phyloP scores from a whole-genome alignment of 2,113 vertebrate genomes.

The Pelvicachromis taeniatus region DNA sequence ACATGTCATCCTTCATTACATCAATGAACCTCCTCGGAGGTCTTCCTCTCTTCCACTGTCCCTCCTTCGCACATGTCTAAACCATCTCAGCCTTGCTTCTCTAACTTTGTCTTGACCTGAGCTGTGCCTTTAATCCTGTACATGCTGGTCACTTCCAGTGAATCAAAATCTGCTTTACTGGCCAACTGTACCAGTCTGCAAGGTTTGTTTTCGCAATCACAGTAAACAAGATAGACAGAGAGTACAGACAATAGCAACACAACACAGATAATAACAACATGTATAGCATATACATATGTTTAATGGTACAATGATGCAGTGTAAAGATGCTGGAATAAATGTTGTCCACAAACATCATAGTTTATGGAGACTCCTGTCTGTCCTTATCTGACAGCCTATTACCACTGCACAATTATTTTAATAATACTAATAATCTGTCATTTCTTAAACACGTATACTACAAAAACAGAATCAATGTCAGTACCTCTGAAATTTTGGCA shows the following conservation, averaged over 20 bases:
- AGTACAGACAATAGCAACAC: background rate
- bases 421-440: background rate
- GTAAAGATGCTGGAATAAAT: background rate
- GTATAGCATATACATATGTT: background rate
- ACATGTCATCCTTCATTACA: background rate
- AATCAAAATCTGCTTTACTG: background rate
- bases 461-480: background rate
- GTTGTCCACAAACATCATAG: too few species aligned
- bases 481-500: conserved; percentile 91
- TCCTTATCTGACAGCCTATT: too few species aligned
- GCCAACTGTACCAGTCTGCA: background rate
- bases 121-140: background rate
- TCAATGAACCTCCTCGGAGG: background rate
- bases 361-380: too few species aligned
- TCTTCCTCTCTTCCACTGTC: background rate
- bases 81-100: background rate
- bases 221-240: background rate
- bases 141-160: background rate
- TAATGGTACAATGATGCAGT: background rate
- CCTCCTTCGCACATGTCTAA: background rate
- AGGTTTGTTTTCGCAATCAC: background rate
- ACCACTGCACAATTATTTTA: background rate
- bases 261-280: background rate
- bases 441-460: background rate
- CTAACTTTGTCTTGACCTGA: background rate